phyloP scores from a whole-genome alignment of 2,797 vertebrate species.

The Oceanodroma leucorhoa region DNA sequence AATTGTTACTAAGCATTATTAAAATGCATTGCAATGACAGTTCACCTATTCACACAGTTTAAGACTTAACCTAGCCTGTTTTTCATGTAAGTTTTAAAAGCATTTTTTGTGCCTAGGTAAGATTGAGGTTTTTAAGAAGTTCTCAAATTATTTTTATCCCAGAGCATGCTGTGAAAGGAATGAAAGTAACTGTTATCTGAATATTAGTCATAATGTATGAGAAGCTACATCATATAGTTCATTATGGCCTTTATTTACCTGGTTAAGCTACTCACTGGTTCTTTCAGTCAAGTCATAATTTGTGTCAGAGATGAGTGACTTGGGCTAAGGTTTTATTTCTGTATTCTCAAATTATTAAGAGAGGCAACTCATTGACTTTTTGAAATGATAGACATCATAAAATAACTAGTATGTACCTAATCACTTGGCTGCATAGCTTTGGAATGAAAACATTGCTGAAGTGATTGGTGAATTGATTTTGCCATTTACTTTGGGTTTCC shows the following conservation, averaged over 20 bases:
- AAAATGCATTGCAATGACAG: not conserved
- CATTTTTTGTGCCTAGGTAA: not conserved
- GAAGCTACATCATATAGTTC: not conserved
- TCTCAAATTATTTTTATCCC: not conserved
- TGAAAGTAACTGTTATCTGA: not conserved
- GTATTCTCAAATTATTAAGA: not conserved
- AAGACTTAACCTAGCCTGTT: not conserved
- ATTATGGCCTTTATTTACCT: not conserved
- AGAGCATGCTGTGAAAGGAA: not conserved
- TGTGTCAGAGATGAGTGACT: not conserved
- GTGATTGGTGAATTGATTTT: constrained; percentile 75
- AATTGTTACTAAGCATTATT: not conserved
- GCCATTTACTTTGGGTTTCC: constrained; percentile 68
- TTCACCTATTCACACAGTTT: not conserved
- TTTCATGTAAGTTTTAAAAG: not conserved
- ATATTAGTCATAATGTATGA: not conserved
- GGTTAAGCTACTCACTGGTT: not conserved
- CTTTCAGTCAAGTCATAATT: not conserved
- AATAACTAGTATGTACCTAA: constrained; percentile 59
- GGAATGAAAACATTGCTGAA: constrained; percentile 66
- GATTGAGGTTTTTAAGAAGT: not conserved
- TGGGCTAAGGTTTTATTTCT: not conserved
- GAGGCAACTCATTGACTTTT: not conserved
- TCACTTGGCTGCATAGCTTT: constrained; percentile 55
- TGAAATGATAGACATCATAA: constrained; percentile 69